A percentile compares a stretch with the other conserved stretches of the same genome.
phyloP scores from a whole-genome alignment of 2,888 invertebrate species.

The Harmothoe impar region DNA sequence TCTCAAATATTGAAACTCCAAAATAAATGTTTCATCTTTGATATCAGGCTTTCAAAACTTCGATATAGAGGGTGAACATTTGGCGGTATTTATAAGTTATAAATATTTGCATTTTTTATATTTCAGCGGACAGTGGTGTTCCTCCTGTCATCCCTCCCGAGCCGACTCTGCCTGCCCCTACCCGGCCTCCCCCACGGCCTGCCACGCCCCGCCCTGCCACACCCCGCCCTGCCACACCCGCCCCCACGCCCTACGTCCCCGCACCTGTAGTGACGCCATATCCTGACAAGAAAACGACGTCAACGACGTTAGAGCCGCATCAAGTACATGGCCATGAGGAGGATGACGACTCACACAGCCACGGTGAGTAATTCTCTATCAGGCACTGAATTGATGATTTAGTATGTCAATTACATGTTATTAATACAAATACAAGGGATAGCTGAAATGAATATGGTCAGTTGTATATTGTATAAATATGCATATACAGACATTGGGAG shows the following conservation, averaged over 20 bases:
- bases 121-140: not conserved
- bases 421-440: no score
- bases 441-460: no score
- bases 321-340: not conserved
- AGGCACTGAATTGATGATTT: no score
- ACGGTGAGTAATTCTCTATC: constrained; percentile 3
- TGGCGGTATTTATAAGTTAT: no score
- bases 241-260: not conserved
- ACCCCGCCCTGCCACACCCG: not conserved
- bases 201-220: not conserved
- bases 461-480: no score
- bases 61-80: no score
- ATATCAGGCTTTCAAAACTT: no score
- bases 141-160: not conserved
- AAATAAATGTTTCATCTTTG: no score
- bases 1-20: no score
- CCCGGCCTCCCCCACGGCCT: not conserved
- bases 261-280: not conserved
- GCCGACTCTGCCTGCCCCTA: not conserved
- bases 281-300: not conserved
- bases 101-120: not conserved
- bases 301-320: not conserved
- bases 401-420: no score
- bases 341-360: not conserved
- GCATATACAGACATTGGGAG: no score